phyloP scores from a whole-genome alignment of 2,888 invertebrate genomes.

The Dicyrtomina minuta region DNA sequence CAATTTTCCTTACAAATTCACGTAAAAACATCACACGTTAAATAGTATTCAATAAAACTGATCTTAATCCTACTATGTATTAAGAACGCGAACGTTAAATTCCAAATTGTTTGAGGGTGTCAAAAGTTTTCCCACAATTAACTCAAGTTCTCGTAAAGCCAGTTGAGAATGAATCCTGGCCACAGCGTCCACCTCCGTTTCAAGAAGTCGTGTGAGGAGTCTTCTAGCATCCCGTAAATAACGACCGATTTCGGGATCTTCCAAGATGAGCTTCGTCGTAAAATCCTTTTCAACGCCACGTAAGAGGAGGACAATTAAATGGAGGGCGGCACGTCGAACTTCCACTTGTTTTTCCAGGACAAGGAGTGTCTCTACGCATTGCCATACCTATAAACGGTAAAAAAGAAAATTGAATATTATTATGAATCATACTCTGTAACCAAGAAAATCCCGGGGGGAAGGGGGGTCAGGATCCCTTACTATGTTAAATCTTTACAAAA shows the following conservation, averaged over 20 bases:
- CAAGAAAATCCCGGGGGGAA: no score
- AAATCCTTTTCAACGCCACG: constrained; percentile 71
- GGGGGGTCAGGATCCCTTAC: no score
- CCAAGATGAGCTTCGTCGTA: constrained; percentile 25
- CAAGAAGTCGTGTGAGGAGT: constrained; percentile 65
- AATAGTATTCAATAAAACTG: no score
- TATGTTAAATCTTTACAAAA: not conserved
- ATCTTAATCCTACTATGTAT: no score
- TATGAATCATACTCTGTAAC: not conserved
- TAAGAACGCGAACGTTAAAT: constrained; percentile 28
- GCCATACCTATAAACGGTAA: constrained; percentile 65
- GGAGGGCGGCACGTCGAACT: constrained; percentile 75
- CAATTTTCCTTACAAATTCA: no score
- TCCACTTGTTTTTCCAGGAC: constrained; percentile 70
- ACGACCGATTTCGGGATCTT: constrained; percentile 28
- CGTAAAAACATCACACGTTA: no score
- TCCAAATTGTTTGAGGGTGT: constrained; percentile 29
- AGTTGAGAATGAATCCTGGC: constrained; percentile 74
- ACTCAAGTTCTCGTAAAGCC: constrained; percentile 74
- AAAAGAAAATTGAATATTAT: constrained; percentile 36
- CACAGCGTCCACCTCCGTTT: constrained; percentile 67
- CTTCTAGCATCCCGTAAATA: constrained; percentile 46
- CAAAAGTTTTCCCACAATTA: constrained; percentile 60
- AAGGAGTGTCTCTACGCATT: constrained; percentile 69
- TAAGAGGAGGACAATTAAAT: constrained; percentile 72